Conservation (phyloP, 1,140 invertebrate genomes). For the Camponotus floridanus region DNA sequence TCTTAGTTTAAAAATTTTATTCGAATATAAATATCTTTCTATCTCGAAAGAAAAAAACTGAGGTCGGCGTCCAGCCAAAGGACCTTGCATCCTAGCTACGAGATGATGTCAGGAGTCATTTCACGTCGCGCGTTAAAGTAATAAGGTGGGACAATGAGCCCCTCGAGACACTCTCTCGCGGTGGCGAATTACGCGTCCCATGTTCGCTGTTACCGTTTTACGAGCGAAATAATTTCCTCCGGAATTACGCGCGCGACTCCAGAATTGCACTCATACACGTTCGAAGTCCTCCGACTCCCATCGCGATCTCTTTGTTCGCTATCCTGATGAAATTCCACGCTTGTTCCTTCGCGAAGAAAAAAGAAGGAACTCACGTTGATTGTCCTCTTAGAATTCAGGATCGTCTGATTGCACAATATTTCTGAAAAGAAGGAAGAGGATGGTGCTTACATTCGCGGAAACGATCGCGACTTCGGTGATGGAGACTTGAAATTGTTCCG, state of each 20-base stretch:
- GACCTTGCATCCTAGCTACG: not conserved
- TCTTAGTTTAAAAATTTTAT: not conserved
- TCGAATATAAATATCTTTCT: not conserved
- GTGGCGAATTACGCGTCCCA: slow-evolving; percentile 60
- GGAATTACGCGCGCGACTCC: slow-evolving; percentile 61
- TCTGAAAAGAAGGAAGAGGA: slow-evolving; percentile 4
- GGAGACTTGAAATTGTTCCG: slow-evolving; percentile 28
- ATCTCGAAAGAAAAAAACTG: not conserved
- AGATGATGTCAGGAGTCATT: slow-evolving; percentile 40
- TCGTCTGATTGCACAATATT: slow-evolving; percentile 9
- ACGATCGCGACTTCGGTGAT: slow-evolving; percentile 26
- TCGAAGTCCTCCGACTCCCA: slow-evolving; percentile 18
- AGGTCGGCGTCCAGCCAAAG: not conserved
- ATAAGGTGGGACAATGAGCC: slow-evolving; percentile 61
- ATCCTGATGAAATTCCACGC: slow-evolving; percentile 15
- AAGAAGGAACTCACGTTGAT: not conserved
- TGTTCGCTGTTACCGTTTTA: slow-evolving; percentile 66
- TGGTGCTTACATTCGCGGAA: not conserved
- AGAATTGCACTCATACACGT: slow-evolving; percentile 40
- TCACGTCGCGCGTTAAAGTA: slow-evolving; percentile 24
- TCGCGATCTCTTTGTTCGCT: not conserved
- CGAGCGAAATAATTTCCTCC: slow-evolving; percentile 65
- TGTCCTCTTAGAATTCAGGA: slow-evolving; percentile 27
- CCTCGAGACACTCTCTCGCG: slow-evolving; percentile 45
- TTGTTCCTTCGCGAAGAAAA: slow-evolving; percentile 1